Base-by-base conservation (phyloP, 2,113 vertebrate genomes). In the Mustela nigripes region DNA sequence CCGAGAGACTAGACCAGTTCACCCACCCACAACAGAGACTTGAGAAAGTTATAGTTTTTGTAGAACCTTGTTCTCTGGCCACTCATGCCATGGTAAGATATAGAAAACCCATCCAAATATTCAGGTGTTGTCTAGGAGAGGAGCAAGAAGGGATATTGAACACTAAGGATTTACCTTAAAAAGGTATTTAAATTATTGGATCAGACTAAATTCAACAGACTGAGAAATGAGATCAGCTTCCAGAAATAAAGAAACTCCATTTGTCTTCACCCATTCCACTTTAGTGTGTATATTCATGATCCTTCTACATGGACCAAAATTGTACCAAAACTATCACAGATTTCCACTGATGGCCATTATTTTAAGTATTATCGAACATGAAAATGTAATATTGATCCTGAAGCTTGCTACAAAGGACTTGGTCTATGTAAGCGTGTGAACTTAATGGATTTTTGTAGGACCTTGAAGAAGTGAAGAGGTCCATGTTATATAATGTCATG, bases 301-400 rank as follows among this genome's bases (percentile, higher is more conserved):
- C 39, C 24, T 84, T 74, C 65, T 18, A 31, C 67, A 15, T 16
- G 53, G 24, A 12, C 74, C 11, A 94, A 76, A 80, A 11, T 21
- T n/a, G 39, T 73, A 62, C 36, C 78, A 11, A 31, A 78, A 60
- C 80, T 73, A 83, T 53, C 50, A 56, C 63, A 24, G 42, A 42
- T n/a, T 74, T 89, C 28, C 31, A 36, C 9, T 63, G 22, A 73
- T 19, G 16, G 33, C 31, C 7, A 2, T 31, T 50, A 42, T 42
- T 39, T 58, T 58, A 45, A 73, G 19, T 39, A 26, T 21, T 33
- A 39, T 21, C 2, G 39, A 18, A 15, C 22, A 31, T 21, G 39
- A 85, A 67, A 93, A 8, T 0, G 0, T 39, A 4, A 8, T 7
- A 31, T 8, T 33, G 10, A 12, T 2, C 2, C 10, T 26, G 24